phyloP scores from a whole-genome alignment of 2,888 invertebrate species.

The Synanthedon vespiformis region DNA sequence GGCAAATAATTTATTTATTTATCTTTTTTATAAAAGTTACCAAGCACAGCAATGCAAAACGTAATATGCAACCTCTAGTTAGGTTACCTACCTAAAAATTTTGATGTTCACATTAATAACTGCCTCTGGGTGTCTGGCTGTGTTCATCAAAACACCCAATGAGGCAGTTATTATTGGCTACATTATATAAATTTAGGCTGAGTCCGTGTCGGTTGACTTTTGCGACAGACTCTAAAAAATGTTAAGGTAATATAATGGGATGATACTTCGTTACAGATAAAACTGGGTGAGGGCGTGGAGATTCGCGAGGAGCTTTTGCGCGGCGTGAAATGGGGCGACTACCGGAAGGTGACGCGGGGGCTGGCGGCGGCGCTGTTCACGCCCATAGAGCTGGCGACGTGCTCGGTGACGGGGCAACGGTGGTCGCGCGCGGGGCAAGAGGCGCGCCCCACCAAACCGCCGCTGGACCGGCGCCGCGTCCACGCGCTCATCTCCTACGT shows the following conservation, averaged over 20 bases:
- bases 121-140: too few species aligned
- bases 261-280: conserved; percentile 61
- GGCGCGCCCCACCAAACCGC: conserved; percentile 80
- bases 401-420: conserved; percentile 81
- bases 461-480: conserved; percentile 77
- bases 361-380: conserved; percentile 81
- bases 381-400: conserved; percentile 79
- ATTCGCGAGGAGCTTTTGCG: conserved; percentile 78
- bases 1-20: too few species aligned
- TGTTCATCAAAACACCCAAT: too few species aligned
- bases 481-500: conserved; percentile 83
- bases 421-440: conserved; percentile 81
- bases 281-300: conserved; percentile 79
- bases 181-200: too few species aligned
- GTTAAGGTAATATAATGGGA: neutral
- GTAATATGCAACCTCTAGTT: too few species aligned
- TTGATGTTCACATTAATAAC: too few species aligned
- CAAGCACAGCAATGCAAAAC: too few species aligned
- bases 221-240: neutral
- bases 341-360: conserved; percentile 78
- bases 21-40: too few species aligned
- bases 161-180: too few species aligned
- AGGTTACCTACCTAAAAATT: too few species aligned
- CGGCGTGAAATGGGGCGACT: conserved; percentile 81
- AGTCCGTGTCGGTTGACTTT: too few species aligned